phyloP scores from a whole-genome alignment of 2,888 invertebrate genomes.

The Thysanoteuthis rhombus region DNA sequence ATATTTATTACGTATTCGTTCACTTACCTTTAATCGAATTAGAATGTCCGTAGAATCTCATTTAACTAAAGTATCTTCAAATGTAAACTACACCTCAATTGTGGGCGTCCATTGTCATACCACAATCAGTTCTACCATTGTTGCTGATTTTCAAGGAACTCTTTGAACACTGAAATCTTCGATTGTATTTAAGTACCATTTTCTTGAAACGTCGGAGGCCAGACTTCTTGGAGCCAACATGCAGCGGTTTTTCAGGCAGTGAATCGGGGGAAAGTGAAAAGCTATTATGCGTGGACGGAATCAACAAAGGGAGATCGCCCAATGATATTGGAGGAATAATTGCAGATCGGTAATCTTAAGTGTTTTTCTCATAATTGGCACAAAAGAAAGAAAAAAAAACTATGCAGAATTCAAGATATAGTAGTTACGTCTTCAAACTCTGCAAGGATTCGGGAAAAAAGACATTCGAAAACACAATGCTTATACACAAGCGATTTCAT shows the following conservation, averaged over 20 bases:
- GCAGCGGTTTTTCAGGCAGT: background rate
- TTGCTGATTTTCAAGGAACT: background rate
- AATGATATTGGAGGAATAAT: background rate
- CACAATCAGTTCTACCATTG: background rate
- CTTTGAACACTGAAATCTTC: background rate
- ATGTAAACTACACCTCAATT: background rate
- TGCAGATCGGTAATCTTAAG: background rate
- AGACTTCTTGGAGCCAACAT: background rate
- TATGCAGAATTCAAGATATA: background rate
- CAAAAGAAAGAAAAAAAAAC: background rate
- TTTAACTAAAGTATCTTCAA: background rate
- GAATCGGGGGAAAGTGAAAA: background rate
- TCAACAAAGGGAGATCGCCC: background rate
- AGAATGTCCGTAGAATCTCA: background rate
- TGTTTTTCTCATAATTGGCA: background rate
- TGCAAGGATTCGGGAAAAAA: background rate
- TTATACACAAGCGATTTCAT: background rate
- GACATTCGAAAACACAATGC: background rate
- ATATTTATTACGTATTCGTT: background rate
- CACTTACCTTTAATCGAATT: background rate
- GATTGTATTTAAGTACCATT: background rate
- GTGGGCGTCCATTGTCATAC: background rate
- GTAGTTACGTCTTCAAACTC: background rate
- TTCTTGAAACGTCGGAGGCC: background rate
- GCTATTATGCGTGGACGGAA: background rate